Conservation (phyloP, 2,888 invertebrate species). For the Drosophila flavopinicola region DNA sequence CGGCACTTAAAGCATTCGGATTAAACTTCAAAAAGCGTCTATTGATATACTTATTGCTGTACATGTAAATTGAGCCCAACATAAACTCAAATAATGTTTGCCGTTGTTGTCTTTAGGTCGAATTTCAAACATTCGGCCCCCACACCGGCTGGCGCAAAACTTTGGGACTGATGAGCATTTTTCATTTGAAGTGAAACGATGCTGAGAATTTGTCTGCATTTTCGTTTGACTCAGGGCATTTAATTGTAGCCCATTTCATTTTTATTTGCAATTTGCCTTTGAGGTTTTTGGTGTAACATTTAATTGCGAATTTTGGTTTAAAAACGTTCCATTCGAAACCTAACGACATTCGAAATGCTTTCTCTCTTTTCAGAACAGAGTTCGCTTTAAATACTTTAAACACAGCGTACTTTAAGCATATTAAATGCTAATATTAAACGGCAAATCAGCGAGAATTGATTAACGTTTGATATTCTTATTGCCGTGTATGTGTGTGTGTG, state of each 20-base stretch:
- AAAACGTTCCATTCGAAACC: slow-evolving; percentile 41
- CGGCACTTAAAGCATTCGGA: slow-evolving; percentile 27
- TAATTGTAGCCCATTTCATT: slow-evolving; percentile 67
- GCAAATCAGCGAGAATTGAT: slow-evolving; percentile 56
- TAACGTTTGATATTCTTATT: slow-evolving; percentile 58
- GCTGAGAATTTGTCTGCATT: slow-evolving; percentile 59
- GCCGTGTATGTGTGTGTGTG: slow-evolving; percentile 20
- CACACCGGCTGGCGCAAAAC: slow-evolving; percentile 12
- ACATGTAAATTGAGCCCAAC: slow-evolving; percentile 38
- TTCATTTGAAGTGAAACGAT: slow-evolving; percentile 59
- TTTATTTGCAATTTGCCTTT: slow-evolving; percentile 70
- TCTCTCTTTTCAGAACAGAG: no score
- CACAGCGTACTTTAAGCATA: slow-evolving; percentile 16
- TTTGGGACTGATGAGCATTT: slow-evolving; percentile 54
- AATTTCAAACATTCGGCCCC: slow-evolving; percentile 50
- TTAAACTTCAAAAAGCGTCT: slow-evolving; percentile 61
- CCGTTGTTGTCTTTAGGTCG: slow-evolving; percentile 38
- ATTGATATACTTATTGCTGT: slow-evolving; percentile 26
- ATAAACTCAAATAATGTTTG: slow-evolving; percentile 10
- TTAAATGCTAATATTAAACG: slow-evolving; percentile 21
- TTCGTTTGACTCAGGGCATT: slow-evolving; percentile 33
- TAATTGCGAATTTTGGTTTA: slow-evolving; percentile 67
- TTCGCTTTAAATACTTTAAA: slow-evolving; percentile 9
- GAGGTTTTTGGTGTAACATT: slow-evolving; percentile 68
- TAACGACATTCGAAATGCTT: background rate